Conservation (phyloP, 2,797 vertebrate species). For the Erethizon dorsatum region DNA sequence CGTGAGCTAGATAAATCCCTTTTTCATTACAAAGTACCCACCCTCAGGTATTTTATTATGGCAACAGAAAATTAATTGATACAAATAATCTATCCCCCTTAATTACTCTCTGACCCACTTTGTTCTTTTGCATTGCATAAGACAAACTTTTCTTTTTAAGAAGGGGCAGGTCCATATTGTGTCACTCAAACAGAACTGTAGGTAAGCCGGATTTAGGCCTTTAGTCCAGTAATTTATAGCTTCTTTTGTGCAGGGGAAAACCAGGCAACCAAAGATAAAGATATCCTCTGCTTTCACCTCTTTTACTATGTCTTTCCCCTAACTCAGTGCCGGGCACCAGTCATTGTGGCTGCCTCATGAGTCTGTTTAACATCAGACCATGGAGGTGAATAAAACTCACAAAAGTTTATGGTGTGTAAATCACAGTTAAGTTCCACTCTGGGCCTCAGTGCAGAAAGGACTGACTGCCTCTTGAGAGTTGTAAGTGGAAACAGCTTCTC, state of each 20-base stretch:
- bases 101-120: not conserved
- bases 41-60: not conserved
- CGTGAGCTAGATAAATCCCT: not conserved
- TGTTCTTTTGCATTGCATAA: not conserved
- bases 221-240: not conserved
- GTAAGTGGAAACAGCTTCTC: conserved; percentile 88
- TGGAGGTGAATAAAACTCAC: conserved; percentile 90
- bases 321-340: not conserved
- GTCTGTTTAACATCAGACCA: conserved; percentile 86
- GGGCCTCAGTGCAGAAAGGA: conserved; percentile 77
- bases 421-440: conserved; percentile 86
- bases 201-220: not conserved
- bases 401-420: conserved; percentile 90
- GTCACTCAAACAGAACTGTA: not conserved
- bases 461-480: conserved; percentile 72
- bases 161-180: not conserved
- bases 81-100: not conserved
- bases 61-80: not conserved
- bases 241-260: not conserved
- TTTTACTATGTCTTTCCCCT: not conserved
- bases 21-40: not conserved
- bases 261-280: rapidly evolving
- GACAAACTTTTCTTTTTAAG: not conserved
- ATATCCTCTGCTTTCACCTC: rapidly evolving
- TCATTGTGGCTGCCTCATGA: not conserved